Conservation (phyloP, 2,113 vertebrate species). For the Fulmarus glacialis region DNA sequence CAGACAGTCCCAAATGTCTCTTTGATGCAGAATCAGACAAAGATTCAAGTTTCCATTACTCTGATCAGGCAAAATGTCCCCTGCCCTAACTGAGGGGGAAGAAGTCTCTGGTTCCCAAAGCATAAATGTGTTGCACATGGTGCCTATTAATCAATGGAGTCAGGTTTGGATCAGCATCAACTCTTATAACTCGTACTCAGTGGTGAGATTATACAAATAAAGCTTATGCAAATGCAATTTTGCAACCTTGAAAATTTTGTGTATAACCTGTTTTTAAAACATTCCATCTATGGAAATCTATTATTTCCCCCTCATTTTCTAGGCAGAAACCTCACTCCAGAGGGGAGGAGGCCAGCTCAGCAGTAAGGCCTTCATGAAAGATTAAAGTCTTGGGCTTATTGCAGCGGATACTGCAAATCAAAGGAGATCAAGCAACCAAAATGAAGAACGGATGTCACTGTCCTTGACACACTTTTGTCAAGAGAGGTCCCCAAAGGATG, state of each 20-base stretch:
- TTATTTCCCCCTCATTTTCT: background rate
- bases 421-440: background rate
- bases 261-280: background rate
- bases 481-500: background rate
- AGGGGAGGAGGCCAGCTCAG: background rate
- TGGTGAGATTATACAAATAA: background rate
- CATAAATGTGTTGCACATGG: background rate
- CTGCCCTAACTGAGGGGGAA: background rate
- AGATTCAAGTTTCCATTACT: constrained; percentile 20
- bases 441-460: background rate
- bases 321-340: background rate
- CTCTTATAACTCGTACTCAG: background rate
- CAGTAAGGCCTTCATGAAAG: background rate
- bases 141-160: constrained; percentile 30
- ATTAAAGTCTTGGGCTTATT: background rate
- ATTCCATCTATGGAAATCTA: background rate
- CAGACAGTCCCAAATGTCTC: constrained; percentile 6
- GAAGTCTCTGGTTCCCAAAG: background rate
- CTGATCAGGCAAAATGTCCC: constrained; percentile 28
- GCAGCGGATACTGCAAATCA: background rate
- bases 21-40: constrained; percentile 24
- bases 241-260: background rate
- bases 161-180: background rate
- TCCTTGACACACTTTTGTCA: background rate
- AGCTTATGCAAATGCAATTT: background rate